A percentile compares a stretch with the other conserved stretches of the same genome.
phyloP scores from a whole-genome alignment of 2,888 invertebrate genomes.

The Pterostichus niger region DNA sequence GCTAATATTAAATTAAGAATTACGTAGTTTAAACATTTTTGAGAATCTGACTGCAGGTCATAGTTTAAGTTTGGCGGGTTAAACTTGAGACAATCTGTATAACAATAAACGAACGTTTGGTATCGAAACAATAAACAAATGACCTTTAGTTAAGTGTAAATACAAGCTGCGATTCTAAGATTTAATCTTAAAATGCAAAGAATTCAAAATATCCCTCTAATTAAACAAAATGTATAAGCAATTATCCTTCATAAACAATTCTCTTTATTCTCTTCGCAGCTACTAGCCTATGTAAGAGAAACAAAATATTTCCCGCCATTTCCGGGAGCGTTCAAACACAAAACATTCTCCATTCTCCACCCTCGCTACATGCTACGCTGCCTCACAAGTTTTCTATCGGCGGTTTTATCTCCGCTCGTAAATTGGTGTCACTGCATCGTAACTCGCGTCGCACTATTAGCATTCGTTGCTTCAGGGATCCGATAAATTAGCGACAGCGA shows the following conservation, averaged over 20 bases:
- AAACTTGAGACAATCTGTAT: no score
- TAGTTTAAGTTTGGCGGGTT: no score
- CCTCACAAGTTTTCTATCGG: slow-evolving; percentile 56
- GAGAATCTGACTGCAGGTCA: no score
- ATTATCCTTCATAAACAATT: background rate
- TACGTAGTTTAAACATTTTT: no score
- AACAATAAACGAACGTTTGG: no score
- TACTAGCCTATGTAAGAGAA: background rate
- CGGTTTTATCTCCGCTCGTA: slow-evolving; percentile 60
- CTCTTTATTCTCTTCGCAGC: background rate
- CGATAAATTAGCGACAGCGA: slow-evolving; percentile 60
- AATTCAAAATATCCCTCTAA: background rate
- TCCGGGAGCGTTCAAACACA: background rate
- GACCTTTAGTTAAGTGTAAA: no score
- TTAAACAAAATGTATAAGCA: background rate
- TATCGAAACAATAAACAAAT: no score
- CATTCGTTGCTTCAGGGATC: slow-evolving; percentile 62
- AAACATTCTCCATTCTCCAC: slow-evolving; percentile 5
- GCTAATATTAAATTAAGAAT: no score
- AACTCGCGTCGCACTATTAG: slow-evolving; percentile 41
- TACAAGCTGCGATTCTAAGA: no score
- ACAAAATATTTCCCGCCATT: slow-evolving; percentile 9
- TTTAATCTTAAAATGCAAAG: no score
- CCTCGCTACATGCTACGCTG: background rate
- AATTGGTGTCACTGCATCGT: slow-evolving; percentile 65